Base-by-base conservation (phyloP, 2,888 invertebrate species). In the Abscondita cerata region DNA sequence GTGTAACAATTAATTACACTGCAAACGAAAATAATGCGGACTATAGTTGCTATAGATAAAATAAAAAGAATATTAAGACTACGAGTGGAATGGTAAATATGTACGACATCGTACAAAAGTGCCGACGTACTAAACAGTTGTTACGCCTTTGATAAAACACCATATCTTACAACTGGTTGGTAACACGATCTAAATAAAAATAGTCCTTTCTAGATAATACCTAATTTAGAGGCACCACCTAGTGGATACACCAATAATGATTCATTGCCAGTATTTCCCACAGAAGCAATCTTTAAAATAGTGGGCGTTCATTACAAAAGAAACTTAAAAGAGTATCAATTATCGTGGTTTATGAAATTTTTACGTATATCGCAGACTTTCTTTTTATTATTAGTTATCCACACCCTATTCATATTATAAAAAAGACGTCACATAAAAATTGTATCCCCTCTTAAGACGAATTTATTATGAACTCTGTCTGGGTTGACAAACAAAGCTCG, bases 401-500 rank as follows among this genome's bases (percentile, higher is more conserved):
- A 55, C 54, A 55, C 54, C 54, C 54, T 55, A 47, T 48, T 20
- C 12, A 13, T 38, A 15, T 16, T 46, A 15, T 5, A 11, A 38
- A 34, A 19, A n/a, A n/a, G n/a, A n/a, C n/a, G n/a, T n/a, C n/a
- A n/a, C n/a, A n/a, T n/a, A n/a, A n/a, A 55, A 54, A 46, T 47
- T 55, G 46, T 55, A 31, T 44, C 44, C 53, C 53, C 33, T 31
- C 31, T 31, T 38, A 33, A 41, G 9, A 18, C 31, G n/a, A 31
- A 12, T 8, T 16, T 15, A 36, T 18, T 51, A 15, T 36, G 16
- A 51, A 36, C 16, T 47, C 20, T 13, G 36, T 33, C 31, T 52
- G 52, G 40, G 33, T 36, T 52, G 25, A 18, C 44, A 44, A 44
- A 12, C 16, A 52, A 36, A 36, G 36, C 36, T 20, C 12, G 18